Conservation (phyloP, 2,797 vertebrate genomes). For the Natrix natrix region DNA sequence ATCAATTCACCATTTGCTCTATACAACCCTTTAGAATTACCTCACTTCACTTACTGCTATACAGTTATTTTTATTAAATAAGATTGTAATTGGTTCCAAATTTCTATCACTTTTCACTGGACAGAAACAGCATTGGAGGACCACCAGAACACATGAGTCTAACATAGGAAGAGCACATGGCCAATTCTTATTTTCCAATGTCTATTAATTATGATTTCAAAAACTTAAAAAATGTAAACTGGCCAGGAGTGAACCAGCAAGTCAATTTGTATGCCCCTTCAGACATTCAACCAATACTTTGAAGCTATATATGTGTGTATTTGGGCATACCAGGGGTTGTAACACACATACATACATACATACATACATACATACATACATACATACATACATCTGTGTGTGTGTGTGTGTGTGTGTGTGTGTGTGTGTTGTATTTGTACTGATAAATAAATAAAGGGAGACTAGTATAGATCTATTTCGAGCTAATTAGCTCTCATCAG, state of each 20-base stretch:
- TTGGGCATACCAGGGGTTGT: no score
- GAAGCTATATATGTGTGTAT: not conserved
- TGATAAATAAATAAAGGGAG: no score
- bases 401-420: no score
- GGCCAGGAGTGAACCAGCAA: not conserved
- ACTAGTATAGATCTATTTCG: no score
- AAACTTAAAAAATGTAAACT: not conserved
- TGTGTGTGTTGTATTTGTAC: no score
- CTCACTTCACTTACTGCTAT: not conserved
- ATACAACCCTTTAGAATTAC: not conserved
- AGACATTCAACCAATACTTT: not conserved
- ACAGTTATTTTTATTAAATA: not conserved
- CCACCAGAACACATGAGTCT: not conserved
- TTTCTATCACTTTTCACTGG: not conserved
- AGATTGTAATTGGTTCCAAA: not conserved
- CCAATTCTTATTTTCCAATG: not conserved
- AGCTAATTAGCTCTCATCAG: no score
- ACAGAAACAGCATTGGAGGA: not conserved
- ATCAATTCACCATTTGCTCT: not conserved
- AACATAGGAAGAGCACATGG: not conserved
- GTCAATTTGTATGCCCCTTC: not conserved
- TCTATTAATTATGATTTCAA: not conserved
- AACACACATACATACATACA: no score
- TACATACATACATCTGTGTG: no score
- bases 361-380: no score